phyloP scores from a whole-genome alignment of 2,888 invertebrate species.

The Drosophila borealis region DNA sequence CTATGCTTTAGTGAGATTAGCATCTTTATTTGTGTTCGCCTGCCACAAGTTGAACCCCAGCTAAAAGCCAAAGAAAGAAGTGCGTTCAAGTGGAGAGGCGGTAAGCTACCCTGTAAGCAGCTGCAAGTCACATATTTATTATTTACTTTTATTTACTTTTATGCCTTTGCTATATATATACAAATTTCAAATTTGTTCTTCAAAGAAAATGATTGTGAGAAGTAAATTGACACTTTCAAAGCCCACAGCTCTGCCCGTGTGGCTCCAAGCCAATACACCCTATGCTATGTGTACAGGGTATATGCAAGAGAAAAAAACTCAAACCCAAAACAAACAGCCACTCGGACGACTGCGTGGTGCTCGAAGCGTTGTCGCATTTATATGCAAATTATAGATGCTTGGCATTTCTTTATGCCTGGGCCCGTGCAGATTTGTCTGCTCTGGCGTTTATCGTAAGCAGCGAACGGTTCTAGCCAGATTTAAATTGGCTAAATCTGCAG shows the following conservation, averaged over 20 bases:
- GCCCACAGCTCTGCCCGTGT: too few species aligned
- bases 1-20: slow-evolving; percentile 72
- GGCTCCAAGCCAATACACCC: background rate
- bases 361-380: slow-evolving; percentile 73
- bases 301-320: slow-evolving; percentile 27
- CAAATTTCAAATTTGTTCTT: too few species aligned
- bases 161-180: too few species aligned
- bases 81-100: background rate
- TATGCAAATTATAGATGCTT: slow-evolving; percentile 79
- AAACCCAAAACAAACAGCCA: slow-evolving; percentile 40
- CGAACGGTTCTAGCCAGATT: slow-evolving; percentile 62
- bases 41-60: slow-evolving; percentile 66
- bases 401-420: slow-evolving; percentile 56
- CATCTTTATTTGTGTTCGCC: slow-evolving; percentile 79
- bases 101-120: slow-evolving; percentile 20
- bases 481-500: slow-evolving; percentile 44
- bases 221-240: too few species aligned
- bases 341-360: slow-evolving; percentile 56
- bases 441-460: slow-evolving; percentile 69
- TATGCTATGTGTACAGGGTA: background rate
- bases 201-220: too few species aligned
- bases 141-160: too few species aligned
- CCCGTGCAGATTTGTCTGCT: slow-evolving; percentile 70
- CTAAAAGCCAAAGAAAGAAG: slow-evolving; percentile 7
- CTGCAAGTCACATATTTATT: background rate